These are phyloP conservation scores for Thereva unica DNA, from an alignment of 2,888 invertebrate species.

Conservation along the genomic window DNA sequence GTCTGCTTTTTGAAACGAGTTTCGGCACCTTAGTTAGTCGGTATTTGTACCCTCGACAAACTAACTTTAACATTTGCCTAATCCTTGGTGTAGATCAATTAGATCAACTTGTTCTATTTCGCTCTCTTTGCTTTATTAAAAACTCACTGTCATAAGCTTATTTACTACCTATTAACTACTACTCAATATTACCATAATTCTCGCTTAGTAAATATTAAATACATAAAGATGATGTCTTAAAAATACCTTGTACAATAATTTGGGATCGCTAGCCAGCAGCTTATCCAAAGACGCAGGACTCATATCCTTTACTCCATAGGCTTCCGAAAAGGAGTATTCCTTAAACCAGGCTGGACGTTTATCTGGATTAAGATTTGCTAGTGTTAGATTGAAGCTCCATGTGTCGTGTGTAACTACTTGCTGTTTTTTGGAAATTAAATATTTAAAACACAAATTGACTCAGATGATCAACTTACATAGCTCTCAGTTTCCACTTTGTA, in stretches of 20 bases:
- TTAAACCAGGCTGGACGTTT: conserved; percentile 71
- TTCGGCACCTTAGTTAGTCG: too few species aligned
- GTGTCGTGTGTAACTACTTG: conserved; percentile 69
- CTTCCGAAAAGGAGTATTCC: conserved; percentile 74
- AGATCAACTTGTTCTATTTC: too few species aligned
- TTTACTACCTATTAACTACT: too few species aligned
- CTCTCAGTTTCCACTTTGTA: conserved; percentile 68
- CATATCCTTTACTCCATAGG: conserved; percentile 66
- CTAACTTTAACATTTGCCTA: too few species aligned
- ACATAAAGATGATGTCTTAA: not conserved
- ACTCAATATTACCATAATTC: conserved; percentile 4
- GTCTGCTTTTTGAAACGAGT: too few species aligned
- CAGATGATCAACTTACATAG: conserved; percentile 59
- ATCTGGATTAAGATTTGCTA: conserved; percentile 67
- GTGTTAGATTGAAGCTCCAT: conserved; percentile 75
- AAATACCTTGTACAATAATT: conserved; percentile 48
- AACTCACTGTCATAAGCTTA: too few species aligned
- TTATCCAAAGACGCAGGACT: conserved; percentile 66
- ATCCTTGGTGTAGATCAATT: too few species aligned
- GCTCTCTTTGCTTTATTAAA: too few species aligned
- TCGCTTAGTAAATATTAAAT: not conserved
- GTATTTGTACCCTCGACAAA: too few species aligned
- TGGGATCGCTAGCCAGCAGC: conserved; percentile 61
- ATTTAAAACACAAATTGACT: not conserved
- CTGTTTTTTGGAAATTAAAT: conserved; percentile 56